A percentile compares a stretch with the other conserved stretches of the same genome.
Conservation (phyloP, 2,797 vertebrate genomes). For the Poecile montanus region DNA sequence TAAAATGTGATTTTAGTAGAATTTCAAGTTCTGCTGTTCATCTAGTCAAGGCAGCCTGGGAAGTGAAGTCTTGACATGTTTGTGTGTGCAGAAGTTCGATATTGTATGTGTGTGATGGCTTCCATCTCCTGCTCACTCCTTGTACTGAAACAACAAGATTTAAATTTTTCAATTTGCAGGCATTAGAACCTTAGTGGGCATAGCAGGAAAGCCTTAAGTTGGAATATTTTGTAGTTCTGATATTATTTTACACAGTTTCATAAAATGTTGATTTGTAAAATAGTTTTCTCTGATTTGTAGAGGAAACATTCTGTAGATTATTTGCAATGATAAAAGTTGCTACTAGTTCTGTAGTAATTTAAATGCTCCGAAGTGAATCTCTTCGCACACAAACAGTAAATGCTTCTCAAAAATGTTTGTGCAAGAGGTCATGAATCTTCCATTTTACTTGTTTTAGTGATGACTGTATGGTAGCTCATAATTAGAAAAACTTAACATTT, state of each 20-base stretch:
- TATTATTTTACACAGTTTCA: neutral
- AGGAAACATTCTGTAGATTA: neutral
- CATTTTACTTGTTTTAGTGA: neutral
- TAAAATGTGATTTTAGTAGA: neutral
- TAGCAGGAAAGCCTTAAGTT: neutral
- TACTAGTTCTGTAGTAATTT: neutral
- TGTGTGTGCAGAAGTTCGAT: neutral
- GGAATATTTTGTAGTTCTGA: neutral
- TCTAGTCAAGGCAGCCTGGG: neutral
- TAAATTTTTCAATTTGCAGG: neutral
- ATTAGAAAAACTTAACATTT: neutral
- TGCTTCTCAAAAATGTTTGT: neutral
- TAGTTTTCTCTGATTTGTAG: neutral
- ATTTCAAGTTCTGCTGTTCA: neutral
- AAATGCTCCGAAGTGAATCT: neutral
- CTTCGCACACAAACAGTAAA: neutral
- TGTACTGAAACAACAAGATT: neutral
- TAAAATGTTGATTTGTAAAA: neutral
- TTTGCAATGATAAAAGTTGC: neutral
- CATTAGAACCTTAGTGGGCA: neutral
- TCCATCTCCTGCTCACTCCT: neutral
- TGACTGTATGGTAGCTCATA: neutral
- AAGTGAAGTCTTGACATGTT: neutral
- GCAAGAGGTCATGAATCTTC: neutral
- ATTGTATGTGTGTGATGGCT: neutral